These are phyloP conservation scores for Danionella cerebrum DNA, from an alignment of 2,113 vertebrate species.

Conservation along the genomic window DNA sequence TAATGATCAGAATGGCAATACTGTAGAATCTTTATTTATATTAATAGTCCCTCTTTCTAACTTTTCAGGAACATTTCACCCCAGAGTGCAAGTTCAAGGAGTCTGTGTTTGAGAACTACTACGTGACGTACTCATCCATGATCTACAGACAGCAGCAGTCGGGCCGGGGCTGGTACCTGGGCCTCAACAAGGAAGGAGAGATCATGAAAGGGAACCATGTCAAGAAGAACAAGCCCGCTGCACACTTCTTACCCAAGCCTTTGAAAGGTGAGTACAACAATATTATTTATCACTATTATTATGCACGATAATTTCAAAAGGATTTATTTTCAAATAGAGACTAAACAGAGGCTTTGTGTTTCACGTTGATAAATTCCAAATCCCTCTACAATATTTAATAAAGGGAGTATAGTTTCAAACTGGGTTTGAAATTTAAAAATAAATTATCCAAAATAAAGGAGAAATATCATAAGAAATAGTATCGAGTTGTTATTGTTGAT, in stretches of 20 bases:
- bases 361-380: no score
- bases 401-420: no score
- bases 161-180: slow-evolving; percentile 95
- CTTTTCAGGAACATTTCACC: slow-evolving; percentile 90
- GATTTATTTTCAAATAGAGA: no score
- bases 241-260: slow-evolving; percentile 98
- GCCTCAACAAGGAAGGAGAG: slow-evolving; percentile 98
- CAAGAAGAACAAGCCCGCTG: slow-evolving; percentile 98
- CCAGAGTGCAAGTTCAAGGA: slow-evolving; percentile 99
- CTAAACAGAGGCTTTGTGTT: no score
- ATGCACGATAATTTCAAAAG: no score
- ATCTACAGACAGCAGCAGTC: slow-evolving; percentile 98
- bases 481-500: no score
- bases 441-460: no score
- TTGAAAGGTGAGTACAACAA: slow-evolving; percentile 80
- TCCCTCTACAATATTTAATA: no score
- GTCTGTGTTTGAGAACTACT: slow-evolving; percentile 99
- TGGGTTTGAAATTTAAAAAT: no score
- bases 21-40: no score
- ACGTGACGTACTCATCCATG: slow-evolving; percentile 98
- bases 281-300: neutral
- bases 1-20: no score
- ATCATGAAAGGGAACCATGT: slow-evolving; percentile 99
- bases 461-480: no score
- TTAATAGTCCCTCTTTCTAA: slow-evolving; percentile 11